Base-by-base conservation (phyloP, 64 coral and sea anemone genomes). In the Trachythela sp. region DNA sequence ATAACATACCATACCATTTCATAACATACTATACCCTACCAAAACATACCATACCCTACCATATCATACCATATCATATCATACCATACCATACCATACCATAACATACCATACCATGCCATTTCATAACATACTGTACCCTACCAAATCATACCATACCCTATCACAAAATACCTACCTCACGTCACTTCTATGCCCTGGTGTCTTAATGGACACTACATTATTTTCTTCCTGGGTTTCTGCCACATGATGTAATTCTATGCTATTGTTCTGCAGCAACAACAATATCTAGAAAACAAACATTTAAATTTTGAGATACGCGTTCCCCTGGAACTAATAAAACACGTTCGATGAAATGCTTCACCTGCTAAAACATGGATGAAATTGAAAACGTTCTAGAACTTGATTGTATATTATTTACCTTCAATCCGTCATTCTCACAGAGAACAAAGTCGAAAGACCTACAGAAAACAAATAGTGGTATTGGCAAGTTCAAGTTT, bases 151-250 rank as follows among this genome's bases (percentile, higher is more conserved):
- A n/a, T n/a, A n/a, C n/a, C n/a, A 45, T 11, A 45, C 42, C 11
- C 42, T 11, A 45, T 4, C 42, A 58, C 2, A 13, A 9, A 58
- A 6, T 34, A 64, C 17, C 5, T n/a, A 98, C 95, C 95, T 92
- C 14, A 93, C 48, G 86, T 98, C 95, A 72, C 93, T 94, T 87
- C 95, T 86, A 51, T 98, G 95, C 24, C 95, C 95, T 87, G 95
- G 95, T 10, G 88, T 86, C 37, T 84, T 93, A 9, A 98, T 87
- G 27, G 86, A 87, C 9, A 80, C 67, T 18, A 84, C 26, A 36
- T 86, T 91, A 27, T 86, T 75, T 48, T 86, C 89, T 70, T 91
- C 56, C 87, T 84, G 43, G 38, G 15, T 67, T 87, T 59, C 68
- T 87, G 26, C 26, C 77, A 39, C 27, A 43, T 36, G 20, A 85